A percentile compares a stretch with the other conserved stretches of the same genome.
These are phyloP conservation scores for Fabriciana adippe DNA, from an alignment of 2,888 invertebrate species.

Conservation along the genomic window DNA sequence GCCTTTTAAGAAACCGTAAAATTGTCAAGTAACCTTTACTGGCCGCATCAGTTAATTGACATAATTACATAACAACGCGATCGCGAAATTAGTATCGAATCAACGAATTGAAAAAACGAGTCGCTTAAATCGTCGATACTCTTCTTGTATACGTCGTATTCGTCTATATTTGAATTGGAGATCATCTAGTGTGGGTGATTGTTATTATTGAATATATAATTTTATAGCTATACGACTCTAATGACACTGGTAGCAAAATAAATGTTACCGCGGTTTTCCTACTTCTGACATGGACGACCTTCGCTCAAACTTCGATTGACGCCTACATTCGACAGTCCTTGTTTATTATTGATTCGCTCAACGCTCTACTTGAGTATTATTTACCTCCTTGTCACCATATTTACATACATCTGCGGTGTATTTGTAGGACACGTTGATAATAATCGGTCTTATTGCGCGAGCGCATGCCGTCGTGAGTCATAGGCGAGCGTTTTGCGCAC, in stretches of 20 bases:
- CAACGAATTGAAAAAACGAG: conserved; percentile 2
- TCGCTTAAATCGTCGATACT: not conserved
- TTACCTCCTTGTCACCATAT: conserved; percentile 74
- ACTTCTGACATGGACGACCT: conserved; percentile 49
- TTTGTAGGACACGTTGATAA: conserved; percentile 72
- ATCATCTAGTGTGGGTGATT: conserved; percentile 39
- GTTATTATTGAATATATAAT: conserved; percentile 42
- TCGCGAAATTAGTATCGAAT: conserved; percentile 15
- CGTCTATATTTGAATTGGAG: conserved; percentile 25
- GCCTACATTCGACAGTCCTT: conserved; percentile 62
- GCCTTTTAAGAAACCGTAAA: conserved; percentile 51
- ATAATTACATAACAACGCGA: conserved; percentile 45
- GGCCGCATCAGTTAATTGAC: conserved; percentile 49
- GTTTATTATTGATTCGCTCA: conserved; percentile 63
- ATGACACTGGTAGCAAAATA: conserved; percentile 31
- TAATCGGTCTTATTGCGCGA: conserved; percentile 71
- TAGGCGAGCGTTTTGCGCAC: conserved; percentile 73
- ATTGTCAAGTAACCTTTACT: conserved; percentile 42
- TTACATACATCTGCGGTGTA: conserved; percentile 67
- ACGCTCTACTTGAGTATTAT: conserved; percentile 62
- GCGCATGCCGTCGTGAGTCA: conserved; percentile 77
- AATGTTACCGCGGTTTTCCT: conserved; percentile 30
- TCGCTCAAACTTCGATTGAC: conserved; percentile 60
- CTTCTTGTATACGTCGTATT: not conserved
- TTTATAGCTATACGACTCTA: conserved; percentile 33